These are phyloP conservation scores for Limanda limanda DNA, from an alignment of 2,113 vertebrate genomes.

Conservation along the genomic window DNA sequence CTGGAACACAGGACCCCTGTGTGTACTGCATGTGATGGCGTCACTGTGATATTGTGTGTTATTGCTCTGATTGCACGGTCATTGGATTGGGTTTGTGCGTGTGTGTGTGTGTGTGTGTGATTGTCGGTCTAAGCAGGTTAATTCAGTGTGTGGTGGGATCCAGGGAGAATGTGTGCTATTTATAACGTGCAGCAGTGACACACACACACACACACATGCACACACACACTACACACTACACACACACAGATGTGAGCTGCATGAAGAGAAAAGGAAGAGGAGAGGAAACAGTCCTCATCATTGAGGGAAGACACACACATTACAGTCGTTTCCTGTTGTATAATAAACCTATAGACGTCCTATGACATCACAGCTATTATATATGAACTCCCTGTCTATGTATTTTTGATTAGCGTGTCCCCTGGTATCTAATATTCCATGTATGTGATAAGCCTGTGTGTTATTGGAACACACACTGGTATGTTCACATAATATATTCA, in stretches of 20 bases:
- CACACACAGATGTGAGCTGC: not conserved
- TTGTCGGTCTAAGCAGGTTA: constrained; percentile 67
- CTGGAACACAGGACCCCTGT: not conserved
- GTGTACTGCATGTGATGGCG: constrained; percentile 35
- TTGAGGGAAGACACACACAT: not conserved
- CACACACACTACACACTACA: constrained; percentile 5
- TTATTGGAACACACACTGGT: no score
- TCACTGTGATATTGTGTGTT: constrained; percentile 21
- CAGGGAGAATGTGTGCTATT: constrained; percentile 60
- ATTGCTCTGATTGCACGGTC: constrained; percentile 36
- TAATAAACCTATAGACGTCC: not conserved
- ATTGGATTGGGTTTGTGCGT: constrained; percentile 8
- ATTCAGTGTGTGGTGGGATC: constrained; percentile 56
- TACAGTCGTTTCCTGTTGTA: no score
- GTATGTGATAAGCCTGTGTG: no score
- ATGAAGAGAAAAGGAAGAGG: constrained; percentile 5
- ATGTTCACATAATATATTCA: no score
- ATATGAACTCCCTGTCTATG: not conserved
- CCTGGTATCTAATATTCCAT: no score
- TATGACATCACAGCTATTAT: not conserved
- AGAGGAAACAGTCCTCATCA: not conserved
- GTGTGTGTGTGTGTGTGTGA: constrained; percentile 8
- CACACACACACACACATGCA: constrained; percentile 29
- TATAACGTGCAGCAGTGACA: constrained; percentile 64
- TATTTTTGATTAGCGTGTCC: no score